Conservation (phyloP, 1,140 invertebrate genomes). For the Pseudomyrmex cubaensis region DNA sequence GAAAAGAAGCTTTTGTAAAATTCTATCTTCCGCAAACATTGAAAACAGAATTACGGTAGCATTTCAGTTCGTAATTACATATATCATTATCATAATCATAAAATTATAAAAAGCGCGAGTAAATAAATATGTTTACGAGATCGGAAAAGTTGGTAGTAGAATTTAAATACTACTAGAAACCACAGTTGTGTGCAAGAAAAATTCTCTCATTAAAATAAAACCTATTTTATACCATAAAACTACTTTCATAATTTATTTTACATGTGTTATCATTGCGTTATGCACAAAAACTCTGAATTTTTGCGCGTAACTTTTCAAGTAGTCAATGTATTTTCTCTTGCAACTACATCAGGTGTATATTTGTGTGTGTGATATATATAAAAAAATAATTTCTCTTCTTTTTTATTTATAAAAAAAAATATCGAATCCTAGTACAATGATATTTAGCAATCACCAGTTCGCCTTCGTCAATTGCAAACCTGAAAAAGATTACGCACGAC, state of each 20-base stretch:
- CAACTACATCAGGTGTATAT: constrained; percentile 6
- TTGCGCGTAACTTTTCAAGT: not conserved
- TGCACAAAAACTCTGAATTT: not conserved
- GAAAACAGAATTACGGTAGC: too few species aligned
- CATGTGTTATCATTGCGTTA: not conserved
- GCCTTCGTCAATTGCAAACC: constrained; percentile 8
- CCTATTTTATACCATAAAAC: not conserved
- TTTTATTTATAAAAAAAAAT: constrained; percentile 15
- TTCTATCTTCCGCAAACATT: too few species aligned
- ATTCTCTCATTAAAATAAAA: constrained; percentile 32
- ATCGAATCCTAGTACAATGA: not conserved
- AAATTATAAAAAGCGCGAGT: constrained; percentile 1
- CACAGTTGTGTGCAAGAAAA: not conserved
- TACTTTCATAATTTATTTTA: not conserved
- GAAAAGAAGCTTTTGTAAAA: too few species aligned
- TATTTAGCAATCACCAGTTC: constrained; percentile 9
- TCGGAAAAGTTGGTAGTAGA: not conserved
- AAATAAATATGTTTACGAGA: constrained; percentile 1
- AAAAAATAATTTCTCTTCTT: not conserved
- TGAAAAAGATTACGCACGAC: constrained; percentile 57
- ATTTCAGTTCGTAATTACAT: not conserved
- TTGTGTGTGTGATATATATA: not conserved
- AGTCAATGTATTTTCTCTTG: not conserved
- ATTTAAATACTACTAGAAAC: not conserved
- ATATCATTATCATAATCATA: constrained; percentile 19